A percentile compares a stretch with the other conserved stretches of the same genome.
Conservation (phyloP, 2,797 vertebrate genomes). For the Sebastes itinus region DNA sequence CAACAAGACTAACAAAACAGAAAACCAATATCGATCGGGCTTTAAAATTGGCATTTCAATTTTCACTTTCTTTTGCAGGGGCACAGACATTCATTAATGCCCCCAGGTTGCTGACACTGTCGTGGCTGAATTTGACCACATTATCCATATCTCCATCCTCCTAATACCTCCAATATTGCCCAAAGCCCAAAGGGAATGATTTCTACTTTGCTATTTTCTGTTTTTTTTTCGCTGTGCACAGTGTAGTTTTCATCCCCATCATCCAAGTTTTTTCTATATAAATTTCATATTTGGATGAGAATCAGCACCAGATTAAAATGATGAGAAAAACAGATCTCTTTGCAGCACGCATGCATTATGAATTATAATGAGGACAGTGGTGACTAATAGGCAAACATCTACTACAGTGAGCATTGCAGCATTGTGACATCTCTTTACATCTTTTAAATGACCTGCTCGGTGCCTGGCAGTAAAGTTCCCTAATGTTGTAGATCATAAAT, state of each 20-base stretch:
- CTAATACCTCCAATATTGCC: background rate
- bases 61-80: background rate
- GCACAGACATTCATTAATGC: background rate
- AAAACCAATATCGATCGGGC: background rate
- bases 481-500: constrained; percentile 30
- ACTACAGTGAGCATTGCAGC: background rate
- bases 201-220: background rate
- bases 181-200: background rate
- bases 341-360: constrained; percentile 29
- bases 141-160: background rate
- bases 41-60: background rate
- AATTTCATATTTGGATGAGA: background rate
- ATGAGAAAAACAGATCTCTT: constrained; percentile 15
- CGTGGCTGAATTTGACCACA: background rate
- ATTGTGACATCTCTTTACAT: background rate
- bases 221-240: accelerated
- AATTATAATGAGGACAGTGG: constrained; percentile 17
- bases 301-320: background rate
- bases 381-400: constrained; percentile 4
- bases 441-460: constrained; percentile 25
- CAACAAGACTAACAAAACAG: too few species aligned
- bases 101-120: background rate
- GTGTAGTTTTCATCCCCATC: background rate
- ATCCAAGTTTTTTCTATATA: background rate
- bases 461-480: background rate